Evolutionary conservation across 2,113 vertebrate genomes (phyloP).

Genomic region (Onychostoma macrolepis): DNA sequence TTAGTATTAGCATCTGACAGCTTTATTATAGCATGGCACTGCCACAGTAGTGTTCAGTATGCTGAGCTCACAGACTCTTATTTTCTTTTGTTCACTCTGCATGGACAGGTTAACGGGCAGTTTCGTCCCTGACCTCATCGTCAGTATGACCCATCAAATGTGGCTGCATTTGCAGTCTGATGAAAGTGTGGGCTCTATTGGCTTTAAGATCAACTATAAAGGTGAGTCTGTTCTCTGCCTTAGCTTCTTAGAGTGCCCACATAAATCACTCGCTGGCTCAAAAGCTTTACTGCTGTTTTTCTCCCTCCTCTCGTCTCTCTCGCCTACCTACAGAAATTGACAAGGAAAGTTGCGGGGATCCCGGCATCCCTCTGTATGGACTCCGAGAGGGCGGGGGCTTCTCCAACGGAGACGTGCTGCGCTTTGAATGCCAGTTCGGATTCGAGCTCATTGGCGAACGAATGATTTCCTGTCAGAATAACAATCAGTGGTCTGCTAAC

Average conservation of each 20-base stretch:
- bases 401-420: conserved; percentile 92
- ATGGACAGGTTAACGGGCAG: conserved; percentile 89
- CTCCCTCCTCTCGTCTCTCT: neutral
- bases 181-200: conserved; percentile 97
- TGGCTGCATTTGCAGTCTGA: conserved; percentile 98
- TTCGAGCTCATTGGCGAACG: conserved; percentile 98
- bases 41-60: neutral
- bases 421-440: conserved; percentile 97
- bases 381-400: conserved; percentile 94
- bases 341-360: conserved; percentile 97
- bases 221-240: conserved; percentile 70
- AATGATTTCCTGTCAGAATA: conserved; percentile 96
- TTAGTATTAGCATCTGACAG: neutral
- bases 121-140: conserved; percentile 96
- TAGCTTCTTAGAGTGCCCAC: neutral
- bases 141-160: conserved; percentile 97
- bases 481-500: conserved; percentile 99
- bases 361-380: conserved; percentile 93
- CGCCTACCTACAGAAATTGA: conserved; percentile 87
- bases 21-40: neutral
- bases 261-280: neutral
- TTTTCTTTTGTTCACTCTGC: conserved; percentile 38
- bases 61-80: neutral
- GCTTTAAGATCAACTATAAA: conserved; percentile 99
- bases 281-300: neutral